Base-by-base conservation (phyloP, 2,113 vertebrate genomes). In the Malaclemys terrapin region DNA sequence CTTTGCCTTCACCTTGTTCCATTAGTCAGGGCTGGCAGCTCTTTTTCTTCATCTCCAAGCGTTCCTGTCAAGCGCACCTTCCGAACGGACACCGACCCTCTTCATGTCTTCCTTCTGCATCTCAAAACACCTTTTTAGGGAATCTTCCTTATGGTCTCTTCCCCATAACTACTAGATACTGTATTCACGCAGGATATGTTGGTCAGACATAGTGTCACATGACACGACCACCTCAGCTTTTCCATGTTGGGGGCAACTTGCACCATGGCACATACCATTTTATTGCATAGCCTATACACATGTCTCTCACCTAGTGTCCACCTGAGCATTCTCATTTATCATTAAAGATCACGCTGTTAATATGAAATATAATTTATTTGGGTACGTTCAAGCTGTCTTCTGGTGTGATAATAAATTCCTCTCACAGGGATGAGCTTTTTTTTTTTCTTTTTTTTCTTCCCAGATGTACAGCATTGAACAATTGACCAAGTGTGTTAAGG, bases 291-390 rank as follows among this genome's bases (percentile, higher is more conserved):
- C 62, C 17, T 69, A 69, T 69, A 19, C 35, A 20, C 35, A n/a
- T 7, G 2, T n/a, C 35, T 69, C 35, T 69, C 35, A 69, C 29
- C 35, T 35, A 69, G 35, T n/a, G 16, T 69, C 35, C 35, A n/a
- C 16, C 35, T 69, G 35, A n/a, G 8, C 62, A n/a, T n/a, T 65
- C 31, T 65, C 62, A 65, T 69, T 65, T 65, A 29, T 65, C 16
- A 17, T 93, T 93, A 91, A 91, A 89, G 93, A 92, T 94, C 82
- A 84, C 87, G 91, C 42, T 38, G 56, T 91, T 96, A 86, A 93
- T 92, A 95, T 65, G 86, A 94, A 97, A 94, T 95, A 88, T 75
- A 95, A 94, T 96, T 95, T 96, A 81, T 96, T 95, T 97, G 85
- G 87, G 86, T 97, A 89, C 87, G 10, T 76, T 45, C 95, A n/a